phyloP scores from a whole-genome alignment of 1,140 invertebrate genomes.

The Melanaphis sacchari region DNA sequence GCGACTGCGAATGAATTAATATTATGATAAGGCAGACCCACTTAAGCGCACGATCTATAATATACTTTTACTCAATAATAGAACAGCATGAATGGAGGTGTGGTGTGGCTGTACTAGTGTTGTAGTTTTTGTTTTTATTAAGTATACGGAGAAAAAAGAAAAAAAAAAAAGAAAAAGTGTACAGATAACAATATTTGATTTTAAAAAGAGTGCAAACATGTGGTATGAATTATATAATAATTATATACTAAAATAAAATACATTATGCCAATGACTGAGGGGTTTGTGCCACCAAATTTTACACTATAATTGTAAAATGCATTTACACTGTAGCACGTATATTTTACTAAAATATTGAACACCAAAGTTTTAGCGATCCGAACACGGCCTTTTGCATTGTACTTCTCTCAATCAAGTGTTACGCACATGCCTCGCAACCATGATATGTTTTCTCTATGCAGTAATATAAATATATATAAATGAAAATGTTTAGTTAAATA shows the following conservation, averaged over 20 bases:
- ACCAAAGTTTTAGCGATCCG: background rate
- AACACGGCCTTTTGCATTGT: background rate
- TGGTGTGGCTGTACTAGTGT: background rate
- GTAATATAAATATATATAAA: background rate
- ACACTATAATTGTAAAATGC: background rate
- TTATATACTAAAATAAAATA: background rate
- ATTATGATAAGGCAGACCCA: background rate
- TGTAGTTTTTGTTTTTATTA: background rate
- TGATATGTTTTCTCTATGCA: background rate
- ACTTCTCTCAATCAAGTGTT: background rate
- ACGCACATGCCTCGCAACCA: background rate
- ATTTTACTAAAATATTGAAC: background rate
- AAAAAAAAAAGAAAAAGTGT: background rate
- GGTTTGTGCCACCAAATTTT: background rate
- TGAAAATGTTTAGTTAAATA: background rate
- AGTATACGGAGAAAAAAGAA: background rate
- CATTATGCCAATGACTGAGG: background rate
- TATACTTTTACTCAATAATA: background rate
- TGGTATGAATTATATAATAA: background rate
- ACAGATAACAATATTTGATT: background rate
- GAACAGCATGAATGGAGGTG: background rate
- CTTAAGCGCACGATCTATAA: background rate
- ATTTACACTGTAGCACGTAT: background rate
- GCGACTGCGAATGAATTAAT: conserved; percentile 1
- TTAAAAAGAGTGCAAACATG: background rate